phyloP scores from a whole-genome alignment of 1,140 invertebrate species.

The Dysdera silvatica region DNA sequence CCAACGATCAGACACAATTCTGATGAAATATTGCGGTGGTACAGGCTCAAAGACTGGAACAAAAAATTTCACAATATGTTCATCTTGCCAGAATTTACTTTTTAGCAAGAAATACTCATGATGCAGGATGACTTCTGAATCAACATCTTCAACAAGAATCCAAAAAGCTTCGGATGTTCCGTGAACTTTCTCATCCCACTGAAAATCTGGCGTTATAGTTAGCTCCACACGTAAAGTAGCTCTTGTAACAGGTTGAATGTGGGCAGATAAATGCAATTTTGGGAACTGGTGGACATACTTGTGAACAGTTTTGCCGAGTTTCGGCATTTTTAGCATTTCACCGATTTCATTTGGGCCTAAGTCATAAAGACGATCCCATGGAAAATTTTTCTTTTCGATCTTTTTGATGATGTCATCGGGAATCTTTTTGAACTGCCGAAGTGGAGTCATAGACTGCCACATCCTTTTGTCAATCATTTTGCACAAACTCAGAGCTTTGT shows the following conservation, averaged over 20 bases:
- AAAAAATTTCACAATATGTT: slow-evolving; percentile 95
- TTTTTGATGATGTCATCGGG: slow-evolving; percentile 96
- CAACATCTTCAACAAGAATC: slow-evolving; percentile 98
- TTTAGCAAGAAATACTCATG: slow-evolving; percentile 97
- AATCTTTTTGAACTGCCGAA: slow-evolving; percentile 96
- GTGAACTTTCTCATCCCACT: slow-evolving; percentile 97
- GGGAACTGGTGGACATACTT: slow-evolving; percentile 98
- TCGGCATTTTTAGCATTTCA: slow-evolving; percentile 89
- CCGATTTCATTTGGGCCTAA: slow-evolving; percentile 95
- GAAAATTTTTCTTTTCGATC: slow-evolving; percentile 96
- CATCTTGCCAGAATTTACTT: slow-evolving; percentile 80
- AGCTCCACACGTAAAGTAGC: slow-evolving; percentile 90
- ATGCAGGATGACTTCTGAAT: slow-evolving; percentile 86
- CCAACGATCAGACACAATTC: slow-evolving; percentile 56
- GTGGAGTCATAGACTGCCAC: slow-evolving; percentile 99
- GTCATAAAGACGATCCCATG: slow-evolving; percentile 90
- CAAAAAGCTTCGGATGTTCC: slow-evolving; percentile 91
- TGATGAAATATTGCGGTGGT: slow-evolving; percentile 94
- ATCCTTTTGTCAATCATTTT: slow-evolving; percentile 99
- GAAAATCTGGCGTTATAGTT: slow-evolving; percentile 97
- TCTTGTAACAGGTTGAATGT: slow-evolving; percentile 95
- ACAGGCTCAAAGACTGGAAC: slow-evolving; percentile 97
- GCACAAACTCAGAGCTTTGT: slow-evolving; percentile 89
- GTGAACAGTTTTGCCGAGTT: slow-evolving; percentile 93
- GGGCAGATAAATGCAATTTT: slow-evolving; percentile 85